A percentile compares a stretch with the other conserved stretches of the same genome.
Conservation (phyloP, 2,888 invertebrate genomes). For the Agriotes lineatus region DNA sequence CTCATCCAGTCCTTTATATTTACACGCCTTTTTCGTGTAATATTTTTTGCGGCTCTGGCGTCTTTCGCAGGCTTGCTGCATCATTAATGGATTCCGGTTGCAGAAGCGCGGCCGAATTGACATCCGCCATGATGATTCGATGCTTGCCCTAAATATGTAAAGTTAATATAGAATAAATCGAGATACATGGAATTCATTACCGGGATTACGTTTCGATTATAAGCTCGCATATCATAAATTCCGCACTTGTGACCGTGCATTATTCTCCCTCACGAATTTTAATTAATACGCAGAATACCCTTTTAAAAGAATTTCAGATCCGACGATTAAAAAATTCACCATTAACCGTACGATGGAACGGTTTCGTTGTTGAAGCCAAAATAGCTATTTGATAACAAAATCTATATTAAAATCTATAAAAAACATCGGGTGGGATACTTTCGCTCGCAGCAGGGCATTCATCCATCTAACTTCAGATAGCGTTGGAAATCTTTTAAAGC, state of each 20-base stretch:
- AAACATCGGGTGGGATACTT: too few species aligned
- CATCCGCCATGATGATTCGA: neutral
- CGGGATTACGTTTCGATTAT: slow-evolving; percentile 9
- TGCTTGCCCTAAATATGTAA: neutral
- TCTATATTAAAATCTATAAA: too few species aligned
- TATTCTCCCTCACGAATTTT: neutral
- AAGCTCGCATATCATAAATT: neutral
- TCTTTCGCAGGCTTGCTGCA: slow-evolving; percentile 7
- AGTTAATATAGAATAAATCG: neutral
- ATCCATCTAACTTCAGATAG: too few species aligned
- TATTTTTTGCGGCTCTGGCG: slow-evolving; percentile 36
- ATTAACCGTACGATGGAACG: neutral
- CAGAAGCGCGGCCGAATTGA: neutral
- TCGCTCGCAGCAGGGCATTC: too few species aligned
- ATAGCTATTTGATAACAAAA: too few species aligned
- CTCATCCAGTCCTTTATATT: slow-evolving; percentile 37
- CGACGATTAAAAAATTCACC: neutral
- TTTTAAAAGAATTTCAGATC: neutral
- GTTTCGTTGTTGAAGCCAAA: too few species aligned
- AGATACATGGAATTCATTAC: slow-evolving; percentile 10
- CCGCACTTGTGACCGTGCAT: neutral
- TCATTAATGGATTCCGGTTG: slow-evolving; percentile 16
- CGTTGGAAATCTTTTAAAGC: neutral
- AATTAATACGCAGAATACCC: neutral
- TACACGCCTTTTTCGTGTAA: slow-evolving; percentile 46